Evolutionary conservation across 2,113 vertebrate species (phyloP), one percentile per base, ranked within the genome.

Genomic region (Prochilodus magdalenae): DNA sequence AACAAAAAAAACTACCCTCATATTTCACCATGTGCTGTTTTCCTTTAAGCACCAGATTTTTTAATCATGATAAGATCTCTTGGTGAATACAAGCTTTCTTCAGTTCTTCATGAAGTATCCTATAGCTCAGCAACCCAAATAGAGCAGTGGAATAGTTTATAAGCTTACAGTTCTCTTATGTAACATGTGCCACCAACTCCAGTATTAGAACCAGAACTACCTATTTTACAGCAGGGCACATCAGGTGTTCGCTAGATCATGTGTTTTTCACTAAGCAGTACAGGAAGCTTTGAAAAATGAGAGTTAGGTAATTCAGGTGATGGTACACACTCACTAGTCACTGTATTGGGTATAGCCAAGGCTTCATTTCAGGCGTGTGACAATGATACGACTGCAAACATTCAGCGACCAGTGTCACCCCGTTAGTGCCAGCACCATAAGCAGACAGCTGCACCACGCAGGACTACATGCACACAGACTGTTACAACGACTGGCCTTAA

Each of bases 11-110:
- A 57, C 0, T 29, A 26, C 24, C 3, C 22, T 12, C 53, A 29
- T 59, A 69, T 79, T 71, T 79, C 59, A 29, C 14, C 11, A 29
- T 18, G 66, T 69, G 65, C 24, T 13, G 57, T 26, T 60, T 24
- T 60, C 57, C n/a, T 60, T 60, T 24, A 26, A 4, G 57, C 57
- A 60, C n/a, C 57, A 60, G 24, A 10, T 36, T 75, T 24, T 40
- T 26, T 60, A 18, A 57, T 20, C 27, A 33, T 30, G 63, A 66
- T 75, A 26, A 63, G 24, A 18, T 26, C 73, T 44, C 24, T 59
- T 36, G n/a, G 55, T 26, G 22, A 75, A 29, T 40, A 63, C 63
- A 29, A 33, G 40, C 24, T 13, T 26, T 4, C 14, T 62, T 2
- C 24, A 18, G 18, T 47, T 66, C 60, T 15, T 22, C 30, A 53